These are phyloP conservation scores for Ageneiosus marmoratus DNA, from an alignment of 2,113 vertebrate species.

Conservation along the genomic window DNA sequence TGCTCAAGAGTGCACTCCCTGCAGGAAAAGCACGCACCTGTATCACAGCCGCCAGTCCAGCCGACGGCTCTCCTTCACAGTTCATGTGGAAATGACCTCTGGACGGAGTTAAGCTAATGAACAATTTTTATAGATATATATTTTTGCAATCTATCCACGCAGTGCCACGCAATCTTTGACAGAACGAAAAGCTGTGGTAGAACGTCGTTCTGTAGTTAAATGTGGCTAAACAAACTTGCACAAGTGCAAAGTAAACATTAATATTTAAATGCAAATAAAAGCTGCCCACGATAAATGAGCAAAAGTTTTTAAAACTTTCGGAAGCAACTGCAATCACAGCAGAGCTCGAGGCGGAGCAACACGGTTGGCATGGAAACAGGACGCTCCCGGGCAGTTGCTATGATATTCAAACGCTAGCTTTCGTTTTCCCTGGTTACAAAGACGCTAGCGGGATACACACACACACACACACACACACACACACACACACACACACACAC, in stretches of 20 bases:
- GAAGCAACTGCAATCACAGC: slow-evolving; percentile 34
- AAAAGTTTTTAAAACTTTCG: slow-evolving; percentile 4
- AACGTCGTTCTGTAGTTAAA: background rate
- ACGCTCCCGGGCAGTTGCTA: slow-evolving; percentile 59
- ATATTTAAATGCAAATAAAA: background rate
- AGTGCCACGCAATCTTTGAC: background rate
- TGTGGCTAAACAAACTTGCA: background rate
- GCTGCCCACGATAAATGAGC: background rate
- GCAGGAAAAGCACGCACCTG: slow-evolving; percentile 62
- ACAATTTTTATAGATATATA: background rate
- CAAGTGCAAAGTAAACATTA: background rate
- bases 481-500: too few relatives aligned
- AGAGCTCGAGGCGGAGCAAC: background rate
- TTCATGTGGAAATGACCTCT: slow-evolving; percentile 57
- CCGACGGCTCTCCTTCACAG: slow-evolving; percentile 51
- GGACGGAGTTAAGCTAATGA: background rate
- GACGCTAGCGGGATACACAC: slow-evolving; percentile 47
- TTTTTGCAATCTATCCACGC: background rate
- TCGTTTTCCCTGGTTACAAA: slow-evolving; percentile 58
- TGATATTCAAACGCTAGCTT: slow-evolving; percentile 63
- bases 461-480: too few relatives aligned
- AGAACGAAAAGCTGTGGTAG: background rate
- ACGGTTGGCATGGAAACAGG: slow-evolving; percentile 61
- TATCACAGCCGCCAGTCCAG: slow-evolving; percentile 71
- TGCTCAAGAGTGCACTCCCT: slow-evolving; percentile 6